phyloP scores from a whole-genome alignment of 1,140 invertebrate genomes.

The Mamestra configurata region DNA sequence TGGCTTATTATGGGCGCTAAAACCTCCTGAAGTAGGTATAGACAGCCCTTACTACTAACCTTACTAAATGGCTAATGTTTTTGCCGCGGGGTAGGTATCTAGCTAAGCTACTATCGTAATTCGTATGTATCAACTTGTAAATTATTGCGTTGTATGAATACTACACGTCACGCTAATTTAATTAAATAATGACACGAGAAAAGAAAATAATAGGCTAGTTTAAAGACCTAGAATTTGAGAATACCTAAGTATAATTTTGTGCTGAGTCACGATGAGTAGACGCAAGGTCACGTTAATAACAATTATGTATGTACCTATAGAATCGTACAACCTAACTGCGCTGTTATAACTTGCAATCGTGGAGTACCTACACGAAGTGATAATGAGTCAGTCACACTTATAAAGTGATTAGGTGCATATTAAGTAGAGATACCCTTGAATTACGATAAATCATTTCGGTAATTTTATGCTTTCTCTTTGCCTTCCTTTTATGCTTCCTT shows the following conservation, averaged over 20 bases:
- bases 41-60: no score
- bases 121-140: neutral
- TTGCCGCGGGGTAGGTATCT: no score
- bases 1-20: no score
- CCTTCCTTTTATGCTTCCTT: no score
- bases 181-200: no score
- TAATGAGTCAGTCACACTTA: neutral
- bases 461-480: no score
- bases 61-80: no score
- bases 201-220: neutral
- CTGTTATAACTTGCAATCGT: neutral
- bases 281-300: neutral
- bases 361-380: neutral
- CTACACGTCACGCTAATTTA: neutral
- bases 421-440: neutral
- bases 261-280: conserved; percentile 11
- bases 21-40: no score
- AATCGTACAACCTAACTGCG: neutral
- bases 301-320: neutral
- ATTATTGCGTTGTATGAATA: neutral
- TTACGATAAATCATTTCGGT: no score
- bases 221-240: neutral
- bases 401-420: neutral
- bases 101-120: no score
- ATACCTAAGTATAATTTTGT: neutral